These are phyloP conservation scores for Aphaenogaster ashmeadi DNA, from an alignment of 1,140 invertebrate species.

Conservation along the genomic window DNA sequence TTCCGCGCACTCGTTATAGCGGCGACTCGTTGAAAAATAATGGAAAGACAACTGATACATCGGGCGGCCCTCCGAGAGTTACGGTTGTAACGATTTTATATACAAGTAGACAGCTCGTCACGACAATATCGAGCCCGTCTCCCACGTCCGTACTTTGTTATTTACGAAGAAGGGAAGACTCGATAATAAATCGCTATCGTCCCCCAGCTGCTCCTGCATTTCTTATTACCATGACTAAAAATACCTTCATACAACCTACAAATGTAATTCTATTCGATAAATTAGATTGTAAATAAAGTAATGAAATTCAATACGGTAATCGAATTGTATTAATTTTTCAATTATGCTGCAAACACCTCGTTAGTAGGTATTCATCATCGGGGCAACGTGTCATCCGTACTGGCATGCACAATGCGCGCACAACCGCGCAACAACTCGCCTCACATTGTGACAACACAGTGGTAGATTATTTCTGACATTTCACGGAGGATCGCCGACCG, in stretches of 20 bases:
- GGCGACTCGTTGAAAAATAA: constrained; percentile 46
- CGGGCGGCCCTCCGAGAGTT: constrained; percentile 6
- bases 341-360: constrained; percentile 29
- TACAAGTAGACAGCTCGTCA: constrained; percentile 53
- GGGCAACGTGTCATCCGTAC: neutral
- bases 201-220: neutral
- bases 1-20: constrained; percentile 45
- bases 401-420: neutral
- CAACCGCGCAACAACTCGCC: neutral
- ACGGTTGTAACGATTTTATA: constrained; percentile 41
- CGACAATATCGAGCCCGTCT: constrained; percentile 34
- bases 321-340: neutral
- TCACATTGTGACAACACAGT: constrained; percentile 53
- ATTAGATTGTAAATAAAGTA: neutral
- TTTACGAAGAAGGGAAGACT: constrained; percentile 13
- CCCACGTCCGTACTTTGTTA: constrained; percentile 8
- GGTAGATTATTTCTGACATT: constrained; percentile 65
- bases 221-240: neutral
- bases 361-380: constrained; percentile 34
- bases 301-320: neutral
- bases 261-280: neutral
- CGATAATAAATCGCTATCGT: constrained; percentile 37
- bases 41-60: constrained; percentile 53
- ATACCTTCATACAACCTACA: neutral
- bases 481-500: constrained; percentile 35